Percentiles rank a stretch among this genome's conserved stretches.
Evolutionary conservation across 2,113 vertebrate genomes (phyloP).

Genomic region (Synodontis membranacea): DNA sequence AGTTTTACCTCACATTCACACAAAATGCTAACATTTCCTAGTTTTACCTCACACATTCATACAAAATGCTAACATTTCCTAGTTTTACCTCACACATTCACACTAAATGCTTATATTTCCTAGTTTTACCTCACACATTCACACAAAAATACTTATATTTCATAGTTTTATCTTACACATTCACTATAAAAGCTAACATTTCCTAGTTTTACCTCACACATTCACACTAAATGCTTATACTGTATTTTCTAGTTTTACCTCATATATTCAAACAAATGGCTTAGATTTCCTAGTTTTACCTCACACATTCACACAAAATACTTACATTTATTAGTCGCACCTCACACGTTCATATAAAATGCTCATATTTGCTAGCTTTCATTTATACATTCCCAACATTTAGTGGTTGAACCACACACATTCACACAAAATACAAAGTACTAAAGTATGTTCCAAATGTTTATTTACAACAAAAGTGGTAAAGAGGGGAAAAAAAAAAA

Average conservation of each 20-base stretch:
- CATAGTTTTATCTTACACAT: neutral
- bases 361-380: no score
- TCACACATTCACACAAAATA: neutral
- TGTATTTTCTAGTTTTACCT: neutral
- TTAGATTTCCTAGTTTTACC: neutral
- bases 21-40: neutral
- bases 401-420: neutral
- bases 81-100: neutral
- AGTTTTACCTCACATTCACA: neutral
- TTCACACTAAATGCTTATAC: neutral
- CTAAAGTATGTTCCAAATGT: conserved; percentile 72
- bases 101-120: neutral
- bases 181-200: neutral
- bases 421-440: conserved; percentile 37
- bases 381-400: no score
- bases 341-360: neutral
- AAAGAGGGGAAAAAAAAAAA: conserved; percentile 42
- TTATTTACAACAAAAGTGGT: conserved; percentile 79
- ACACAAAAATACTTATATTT: neutral
- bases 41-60: neutral
- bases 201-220: neutral
- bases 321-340: neutral
- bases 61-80: neutral
- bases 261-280: neutral
- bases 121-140: neutral